Conservation (phyloP, 2,888 invertebrate species). For the Ectemnius cavifrons region DNA sequence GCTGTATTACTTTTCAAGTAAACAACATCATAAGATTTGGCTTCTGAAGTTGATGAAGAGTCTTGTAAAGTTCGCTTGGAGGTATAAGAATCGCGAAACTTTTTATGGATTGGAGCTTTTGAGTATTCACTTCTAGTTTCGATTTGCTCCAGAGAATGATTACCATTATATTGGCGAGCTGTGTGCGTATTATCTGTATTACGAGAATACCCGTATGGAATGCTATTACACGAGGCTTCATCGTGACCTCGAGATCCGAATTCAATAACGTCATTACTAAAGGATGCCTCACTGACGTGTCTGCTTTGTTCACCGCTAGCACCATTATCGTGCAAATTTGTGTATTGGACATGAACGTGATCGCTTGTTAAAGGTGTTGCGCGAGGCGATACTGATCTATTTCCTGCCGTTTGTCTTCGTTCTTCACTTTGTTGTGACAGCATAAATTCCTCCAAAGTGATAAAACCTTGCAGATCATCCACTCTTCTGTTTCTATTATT, state of each 20-base stretch:
- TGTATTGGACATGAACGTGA: conserved; percentile 69
- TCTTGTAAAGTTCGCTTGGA: conserved; percentile 37
- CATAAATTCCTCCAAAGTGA: conserved; percentile 90
- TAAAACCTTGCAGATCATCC: conserved; percentile 84
- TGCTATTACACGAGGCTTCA: conserved; percentile 39
- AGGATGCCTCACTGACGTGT: conserved; percentile 42
- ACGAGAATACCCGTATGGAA: conserved; percentile 26
- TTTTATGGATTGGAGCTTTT: conserved; percentile 41
- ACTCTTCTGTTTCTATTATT: conserved; percentile 66
- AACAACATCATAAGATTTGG: conserved; percentile 22
- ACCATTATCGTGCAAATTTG: conserved; percentile 55
- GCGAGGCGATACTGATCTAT: conserved; percentile 56
- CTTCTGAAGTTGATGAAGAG: conserved; percentile 16
- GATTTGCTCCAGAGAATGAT: conserved; percentile 26
- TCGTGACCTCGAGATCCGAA: conserved; percentile 63
- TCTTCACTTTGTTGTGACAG: conserved; percentile 87
- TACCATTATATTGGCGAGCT: conserved; percentile 26
- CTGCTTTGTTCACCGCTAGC: conserved; percentile 36
- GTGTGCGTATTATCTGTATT: conserved; percentile 32
- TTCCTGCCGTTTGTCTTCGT: conserved; percentile 77
- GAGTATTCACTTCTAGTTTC: conserved; percentile 38
- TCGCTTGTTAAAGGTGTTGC: conserved; percentile 68
- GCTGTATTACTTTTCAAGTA: conserved; percentile 16
- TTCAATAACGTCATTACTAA: conserved; percentile 65
- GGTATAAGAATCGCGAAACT: conserved; percentile 31